phyloP scores from a whole-genome alignment of 2,888 invertebrate species.

The Notodonta ziczac region DNA sequence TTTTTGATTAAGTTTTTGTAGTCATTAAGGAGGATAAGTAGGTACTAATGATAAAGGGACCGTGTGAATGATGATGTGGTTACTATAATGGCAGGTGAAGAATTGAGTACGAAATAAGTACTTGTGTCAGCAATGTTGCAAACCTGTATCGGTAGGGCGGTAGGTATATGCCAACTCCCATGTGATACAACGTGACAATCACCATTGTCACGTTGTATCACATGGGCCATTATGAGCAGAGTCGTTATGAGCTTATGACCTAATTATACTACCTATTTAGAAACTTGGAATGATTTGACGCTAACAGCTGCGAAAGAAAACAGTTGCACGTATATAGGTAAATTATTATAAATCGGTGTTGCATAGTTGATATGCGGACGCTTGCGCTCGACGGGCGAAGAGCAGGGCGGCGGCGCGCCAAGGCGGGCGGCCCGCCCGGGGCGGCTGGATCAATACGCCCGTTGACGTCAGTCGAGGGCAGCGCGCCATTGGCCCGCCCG shows the following conservation, averaged over 20 bases:
- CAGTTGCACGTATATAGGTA: slow-evolving; percentile 11
- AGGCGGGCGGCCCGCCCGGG: slow-evolving; percentile 49
- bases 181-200: neutral
- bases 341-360: slow-evolving; percentile 19
- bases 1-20: neutral
- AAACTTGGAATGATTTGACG: slow-evolving; percentile 11
- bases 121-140: too few relatives aligned
- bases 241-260: neutral
- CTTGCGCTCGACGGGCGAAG: slow-evolving; percentile 37
- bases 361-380: slow-evolving; percentile 44
- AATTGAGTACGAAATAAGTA: too few relatives aligned
- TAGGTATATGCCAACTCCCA: neutral
- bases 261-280: slow-evolving; percentile 4
- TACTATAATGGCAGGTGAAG: too few relatives aligned
- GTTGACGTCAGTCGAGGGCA: slow-evolving; percentile 78
- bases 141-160: too few relatives aligned
- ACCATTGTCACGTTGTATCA: too few relatives aligned
- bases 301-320: slow-evolving; percentile 30
- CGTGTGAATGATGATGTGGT: too few relatives aligned
- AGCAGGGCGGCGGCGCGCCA: slow-evolving; percentile 39
- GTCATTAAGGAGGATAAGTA: too few relatives aligned
- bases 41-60: too few relatives aligned
- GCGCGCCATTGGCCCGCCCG: slow-evolving; percentile 79
- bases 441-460: slow-evolving; percentile 69
- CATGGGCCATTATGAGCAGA: too few relatives aligned